Percentiles rank a stretch among this genome's conserved stretches.
These are phyloP conservation scores for Athalia circularis DNA, from an alignment of 2,888 invertebrate species.

Conservation along the genomic window DNA sequence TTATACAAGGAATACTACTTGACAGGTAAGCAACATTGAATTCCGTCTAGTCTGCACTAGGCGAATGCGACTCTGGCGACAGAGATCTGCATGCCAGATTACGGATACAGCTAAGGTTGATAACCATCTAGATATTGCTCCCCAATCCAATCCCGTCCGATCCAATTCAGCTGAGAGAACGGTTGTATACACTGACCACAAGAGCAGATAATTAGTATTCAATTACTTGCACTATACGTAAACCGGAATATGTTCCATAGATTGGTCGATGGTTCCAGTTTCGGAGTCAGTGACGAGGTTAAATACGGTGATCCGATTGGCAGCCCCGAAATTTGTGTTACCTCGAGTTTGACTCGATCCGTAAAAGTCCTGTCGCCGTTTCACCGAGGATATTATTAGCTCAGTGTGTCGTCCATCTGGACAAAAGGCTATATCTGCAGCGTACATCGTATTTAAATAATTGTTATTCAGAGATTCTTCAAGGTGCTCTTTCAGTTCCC, in stretches of 20 bases:
- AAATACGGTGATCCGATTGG: background rate
- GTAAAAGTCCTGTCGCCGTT: too few relatives aligned
- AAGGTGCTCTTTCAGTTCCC: background rate
- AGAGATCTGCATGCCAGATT: slow-evolving; percentile 66
- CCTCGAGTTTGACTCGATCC: too few relatives aligned
- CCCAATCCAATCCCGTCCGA: slow-evolving; percentile 35
- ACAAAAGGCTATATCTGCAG: background rate
- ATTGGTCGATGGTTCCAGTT: background rate
- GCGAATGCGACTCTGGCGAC: slow-evolving; percentile 50
- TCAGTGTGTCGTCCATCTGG: too few relatives aligned
- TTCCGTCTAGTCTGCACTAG: slow-evolving; percentile 29
- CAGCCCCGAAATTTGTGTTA: background rate
- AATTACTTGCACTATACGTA: slow-evolving; percentile 47
- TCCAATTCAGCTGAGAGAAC: slow-evolving; percentile 36
- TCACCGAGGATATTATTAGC: too few relatives aligned
- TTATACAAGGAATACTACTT: background rate
- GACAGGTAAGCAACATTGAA: slow-evolving; percentile 25
- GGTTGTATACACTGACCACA: slow-evolving; percentile 48
- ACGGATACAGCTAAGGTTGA: slow-evolving; percentile 62
- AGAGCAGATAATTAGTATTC: slow-evolving; percentile 72
- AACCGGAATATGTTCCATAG: slow-evolving; percentile 17
- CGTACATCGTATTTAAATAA: background rate
- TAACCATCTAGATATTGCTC: slow-evolving; percentile 70
- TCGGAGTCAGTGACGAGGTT: background rate
- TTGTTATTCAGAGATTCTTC: slow-evolving; percentile 6